These are phyloP conservation scores for Pachyuromys duprasi DNA, from an alignment of 2,797 vertebrate genomes.

Conservation along the genomic window DNA sequence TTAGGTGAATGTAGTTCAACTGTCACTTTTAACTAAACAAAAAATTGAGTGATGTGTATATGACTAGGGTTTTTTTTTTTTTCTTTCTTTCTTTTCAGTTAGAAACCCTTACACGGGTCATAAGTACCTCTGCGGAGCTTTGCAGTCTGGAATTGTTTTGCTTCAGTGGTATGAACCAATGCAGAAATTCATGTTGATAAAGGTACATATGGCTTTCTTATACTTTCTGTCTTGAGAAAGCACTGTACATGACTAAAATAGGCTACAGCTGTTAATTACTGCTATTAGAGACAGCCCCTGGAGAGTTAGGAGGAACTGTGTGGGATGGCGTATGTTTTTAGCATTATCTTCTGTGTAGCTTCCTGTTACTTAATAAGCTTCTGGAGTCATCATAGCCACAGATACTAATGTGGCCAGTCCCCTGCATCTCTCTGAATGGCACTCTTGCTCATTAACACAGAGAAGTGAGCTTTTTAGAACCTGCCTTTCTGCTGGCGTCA, in stretches of 20 bases:
- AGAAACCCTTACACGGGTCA: constrained; percentile 98
- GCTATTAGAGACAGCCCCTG: not conserved
- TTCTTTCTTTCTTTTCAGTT: constrained; percentile 87
- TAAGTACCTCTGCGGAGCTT: constrained; percentile 97
- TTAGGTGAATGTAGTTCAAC: constrained; percentile 1
- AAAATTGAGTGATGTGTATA: not conserved
- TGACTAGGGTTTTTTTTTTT: not conserved
- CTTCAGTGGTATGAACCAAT: constrained; percentile 99
- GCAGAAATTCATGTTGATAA: constrained; percentile 99
- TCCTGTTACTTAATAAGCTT: constrained; percentile 41
- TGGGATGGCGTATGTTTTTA: constrained; percentile 31
- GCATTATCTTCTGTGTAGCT: constrained; percentile 51
- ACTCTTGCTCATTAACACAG: not conserved
- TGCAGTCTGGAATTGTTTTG: constrained; percentile 98
- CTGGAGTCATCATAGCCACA: constrained; percentile 30
- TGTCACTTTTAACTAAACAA: constrained; percentile 54
- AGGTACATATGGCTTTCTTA: constrained; percentile 88
- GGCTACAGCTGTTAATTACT: constrained; percentile 2
- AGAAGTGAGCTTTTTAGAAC: constrained; percentile 27
- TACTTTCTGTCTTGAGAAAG: constrained; percentile 60
- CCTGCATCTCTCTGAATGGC: not conserved
- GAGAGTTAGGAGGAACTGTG: constrained; percentile 23
- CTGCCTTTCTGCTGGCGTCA: constrained; percentile 44
- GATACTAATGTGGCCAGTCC: not conserved
- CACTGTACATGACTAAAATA: not conserved